Base-by-base conservation (phyloP, 1,140 invertebrate species). In the Drosophila auraria region DNA sequence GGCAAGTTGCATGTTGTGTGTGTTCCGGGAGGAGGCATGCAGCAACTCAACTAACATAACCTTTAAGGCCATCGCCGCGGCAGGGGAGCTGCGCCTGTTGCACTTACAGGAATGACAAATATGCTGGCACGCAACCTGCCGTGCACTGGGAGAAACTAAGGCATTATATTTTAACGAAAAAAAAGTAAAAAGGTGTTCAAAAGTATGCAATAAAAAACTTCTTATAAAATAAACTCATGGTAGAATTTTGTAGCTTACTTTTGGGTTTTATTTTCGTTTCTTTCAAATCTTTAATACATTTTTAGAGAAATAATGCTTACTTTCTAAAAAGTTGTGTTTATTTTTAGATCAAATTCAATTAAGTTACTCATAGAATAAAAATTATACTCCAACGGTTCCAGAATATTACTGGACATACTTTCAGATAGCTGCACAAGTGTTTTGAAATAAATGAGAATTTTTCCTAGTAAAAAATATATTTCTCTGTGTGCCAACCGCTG, bases 61-160 rank as follows among this genome's bases (percentile, higher is more conserved):
- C 84, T 89, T 89, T 90, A 82, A 83, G 84, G 84, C 74, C 80
- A 65, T 78, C 56, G 71, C 47, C 38, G 57, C 68, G 53, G 59
- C 38, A 30, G 82, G 78, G 75, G 44, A 70, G 78, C 56, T 50
- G 51, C 62, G 36, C 20, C 33, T 33, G 27, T 36, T 68, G 63
- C 61, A 56, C 42, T 60, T 36, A 49, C 62, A 71, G 69, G 62
- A 79, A 90, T 89, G 86, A 89, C 81, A 90, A 89, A 90, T 84
- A 84, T 84, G 82, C 71, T 69, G 81, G 45, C 68, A 80, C 74
- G 82, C 84, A 90, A 61, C 44, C 58, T 63, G 50, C 71, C 71
- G 14, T 63, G 47, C 78, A 84, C 82, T 44, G 62, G 3, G 25
- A 70, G 51, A 64, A 74, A 69, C 36, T 40, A 54, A 1, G 6